Base-by-base conservation (phyloP, 2,888 invertebrate species). In the Blastobasis lacticolella region DNA sequence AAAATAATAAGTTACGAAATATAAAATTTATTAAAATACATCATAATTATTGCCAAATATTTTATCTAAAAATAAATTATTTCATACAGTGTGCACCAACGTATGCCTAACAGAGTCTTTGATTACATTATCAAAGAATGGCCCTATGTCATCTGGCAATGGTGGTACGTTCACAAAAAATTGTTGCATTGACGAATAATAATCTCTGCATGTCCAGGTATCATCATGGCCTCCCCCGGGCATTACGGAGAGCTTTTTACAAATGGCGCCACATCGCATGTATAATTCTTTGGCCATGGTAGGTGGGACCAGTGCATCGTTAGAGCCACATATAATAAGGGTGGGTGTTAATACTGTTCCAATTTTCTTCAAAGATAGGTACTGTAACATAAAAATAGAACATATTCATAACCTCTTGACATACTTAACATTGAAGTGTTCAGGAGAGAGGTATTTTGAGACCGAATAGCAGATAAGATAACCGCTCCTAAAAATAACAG, bases 211-310 rank as follows among this genome's bases (percentile, higher is more conserved):
- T 54, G 94, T 94, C 97, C 97, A 98, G 0, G 97, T 98, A 77
- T 98, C 97, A 70, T 98, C 97, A 78, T 98, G 98, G 0, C 95
- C 95, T 1, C 98, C 98, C 23, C 92, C 91, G 3, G 92, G 91
- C 76, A 97, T 91, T 67, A 94, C 92, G 36, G 93, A 82, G 46
- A 97, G 80, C 60, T 94, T 92, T 81, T 97, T 97, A 63, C 91
- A 89, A 36, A 90, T 78, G 57, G 96, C 94, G 40, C 91, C 91
- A 71, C 96, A 96, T 46, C 91, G 85, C 62, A 91, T 89, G 71
- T 94, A 94, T 50, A 98, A 88, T 54, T 93, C 92, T 57, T 92
- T 90, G 91, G 96, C 96, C 97, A 98, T 98, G 49, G 90, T 84
- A 1, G 97, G 96, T 48, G 98, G 98, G 40, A 98, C 96, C 51